Evolutionary conservation across 2,888 invertebrate genomes (phyloP), one percentile per base, ranked within the genome.

Genomic region (Mesorhabditis spiculigera): DNA sequence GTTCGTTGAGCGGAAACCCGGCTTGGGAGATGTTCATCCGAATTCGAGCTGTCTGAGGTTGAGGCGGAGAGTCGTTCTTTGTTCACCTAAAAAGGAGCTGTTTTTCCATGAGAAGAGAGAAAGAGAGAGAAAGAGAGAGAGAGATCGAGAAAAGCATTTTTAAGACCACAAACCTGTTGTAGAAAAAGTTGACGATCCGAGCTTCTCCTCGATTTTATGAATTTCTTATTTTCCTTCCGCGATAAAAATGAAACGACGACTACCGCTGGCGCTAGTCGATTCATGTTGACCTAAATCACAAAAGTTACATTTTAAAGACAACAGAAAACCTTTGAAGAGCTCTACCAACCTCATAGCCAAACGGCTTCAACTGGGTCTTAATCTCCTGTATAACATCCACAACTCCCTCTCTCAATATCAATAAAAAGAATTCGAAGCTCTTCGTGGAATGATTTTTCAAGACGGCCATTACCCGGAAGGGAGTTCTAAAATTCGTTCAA

Each of bases 381-480:
- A n/a, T 13, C 58, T 50, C 10, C n/a, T 50, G 58, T 13, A 50
- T 50, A 50, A 50, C n/a, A n/a, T 50, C n/a, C 58, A n/a, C 58
- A 13, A 13, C 10, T 50, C 58, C 58, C 8, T 50, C 58, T 50
- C 58, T 50, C 58, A 50, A 50, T n/a, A 50, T n/a, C 58, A 50
- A 50, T 50, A 50, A 50, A 50, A 50, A 10, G n/a, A 50, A 50
- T 50, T 50, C 58, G 58, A 50, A 50, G n/a, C n/a, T 50, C 58
- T 50, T 50, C 58, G 58, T 50, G 58, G 58, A 13, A n/a, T 50
- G 58, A 50, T 50, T 50, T 50, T 50, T 50, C 58, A 50, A 50
- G 58, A 50, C 58, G 58, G 58, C 58, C 8, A 50, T 13, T 13
- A 50, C 58, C n/a, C 58, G 58, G 58, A 50, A n/a, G 3, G 58